Evolutionary conservation across 2,113 vertebrate species (phyloP).

Genomic region (Phoxinus phoxinus): DNA sequence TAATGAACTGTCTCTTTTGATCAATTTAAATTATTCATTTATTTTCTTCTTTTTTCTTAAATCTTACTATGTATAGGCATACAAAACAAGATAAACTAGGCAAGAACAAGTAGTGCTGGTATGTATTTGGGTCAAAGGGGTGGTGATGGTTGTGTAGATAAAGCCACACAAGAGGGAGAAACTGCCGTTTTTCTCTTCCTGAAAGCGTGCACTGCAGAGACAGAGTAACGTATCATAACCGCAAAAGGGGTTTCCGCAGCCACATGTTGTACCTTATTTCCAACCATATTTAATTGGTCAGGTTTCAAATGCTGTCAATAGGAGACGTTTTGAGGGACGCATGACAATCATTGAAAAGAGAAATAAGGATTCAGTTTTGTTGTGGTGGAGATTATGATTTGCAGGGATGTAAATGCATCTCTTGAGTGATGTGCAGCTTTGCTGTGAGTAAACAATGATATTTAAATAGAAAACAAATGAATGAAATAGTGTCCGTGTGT

Average conservation of each 20-base stretch:
- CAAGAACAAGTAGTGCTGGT: constrained; percentile 1
- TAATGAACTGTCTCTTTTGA: not conserved
- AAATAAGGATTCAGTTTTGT: not conserved
- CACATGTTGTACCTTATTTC: not conserved
- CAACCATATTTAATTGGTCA: not conserved
- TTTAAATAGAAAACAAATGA: not conserved
- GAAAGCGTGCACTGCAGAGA: not conserved
- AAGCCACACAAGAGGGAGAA: constrained; percentile 1
- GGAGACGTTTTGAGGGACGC: not conserved
- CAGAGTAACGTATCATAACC: not conserved
- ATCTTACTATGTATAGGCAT: not conserved
- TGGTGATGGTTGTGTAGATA: constrained; percentile 10
- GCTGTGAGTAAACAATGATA: not conserved
- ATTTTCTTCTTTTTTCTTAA: not conserved
- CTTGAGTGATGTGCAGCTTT: not conserved
- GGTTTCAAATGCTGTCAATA: not conserved
- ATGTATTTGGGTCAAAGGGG: constrained; percentile 24
- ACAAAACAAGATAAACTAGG: not conserved
- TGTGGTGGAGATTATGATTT: not conserved
- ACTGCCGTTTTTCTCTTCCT: constrained; percentile 26
- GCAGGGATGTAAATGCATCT: not conserved
- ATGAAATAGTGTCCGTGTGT: not conserved
- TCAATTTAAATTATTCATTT: not conserved
- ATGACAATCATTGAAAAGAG: not conserved
- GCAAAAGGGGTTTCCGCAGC: not conserved